phyloP scores from a whole-genome alignment of 2,888 invertebrate species.

The Saturnia pavonia region DNA sequence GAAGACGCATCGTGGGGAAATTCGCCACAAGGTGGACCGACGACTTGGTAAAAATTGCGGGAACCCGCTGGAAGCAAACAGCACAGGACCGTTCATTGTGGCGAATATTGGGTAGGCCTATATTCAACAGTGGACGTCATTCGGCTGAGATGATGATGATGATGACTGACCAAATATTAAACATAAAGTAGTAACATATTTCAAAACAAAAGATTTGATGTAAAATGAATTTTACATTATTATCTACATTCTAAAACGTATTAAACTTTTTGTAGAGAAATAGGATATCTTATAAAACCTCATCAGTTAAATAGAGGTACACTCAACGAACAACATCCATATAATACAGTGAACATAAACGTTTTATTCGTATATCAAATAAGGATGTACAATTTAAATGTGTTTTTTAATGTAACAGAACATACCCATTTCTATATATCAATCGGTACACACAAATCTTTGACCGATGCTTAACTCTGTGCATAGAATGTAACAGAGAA shows the following conservation, averaged over 20 bases:
- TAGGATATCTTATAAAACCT: background rate
- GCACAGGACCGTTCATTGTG: too few relatives aligned
- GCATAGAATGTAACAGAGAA: background rate
- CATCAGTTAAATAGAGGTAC: background rate
- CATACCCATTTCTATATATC: background rate
- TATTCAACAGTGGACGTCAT: too few relatives aligned
- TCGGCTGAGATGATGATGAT: too few relatives aligned
- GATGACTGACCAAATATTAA: too few relatives aligned
- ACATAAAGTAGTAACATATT: background rate
- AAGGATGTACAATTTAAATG: background rate
- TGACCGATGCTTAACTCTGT: background rate
- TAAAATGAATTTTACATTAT: too few relatives aligned
- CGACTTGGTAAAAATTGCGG: too few relatives aligned
- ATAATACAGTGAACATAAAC: background rate
- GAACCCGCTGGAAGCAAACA: too few relatives aligned
- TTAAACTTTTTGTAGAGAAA: background rate
- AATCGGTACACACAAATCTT: background rate
- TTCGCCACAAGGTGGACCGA: too few relatives aligned
- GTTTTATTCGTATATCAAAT: background rate
- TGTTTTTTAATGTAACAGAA: background rate
- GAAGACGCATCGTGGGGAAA: too few relatives aligned
- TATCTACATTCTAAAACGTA: background rate
- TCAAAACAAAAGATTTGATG: background rate
- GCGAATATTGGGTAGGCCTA: too few relatives aligned
- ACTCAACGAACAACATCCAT: background rate